A percentile compares a stretch with the other conserved stretches of the same genome.
Evolutionary conservation across 2,797 vertebrate genomes (phyloP).

Genomic region (Cygnus olor): DNA sequence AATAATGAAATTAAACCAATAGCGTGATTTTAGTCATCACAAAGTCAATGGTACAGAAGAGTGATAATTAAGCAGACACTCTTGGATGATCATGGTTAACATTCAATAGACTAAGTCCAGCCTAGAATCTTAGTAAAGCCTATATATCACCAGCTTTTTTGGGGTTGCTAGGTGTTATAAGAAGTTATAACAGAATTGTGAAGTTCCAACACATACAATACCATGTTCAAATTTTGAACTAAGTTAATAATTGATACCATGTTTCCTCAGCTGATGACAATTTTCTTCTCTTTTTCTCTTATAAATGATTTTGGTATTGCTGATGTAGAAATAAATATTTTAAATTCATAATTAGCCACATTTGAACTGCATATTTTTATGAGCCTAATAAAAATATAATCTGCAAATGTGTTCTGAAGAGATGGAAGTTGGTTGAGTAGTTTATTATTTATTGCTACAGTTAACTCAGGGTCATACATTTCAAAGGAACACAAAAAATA

Average conservation of each 20-base stretch:
- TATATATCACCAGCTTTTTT: not conserved
- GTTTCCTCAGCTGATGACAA: not conserved
- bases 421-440: not conserved
- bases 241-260: not conserved
- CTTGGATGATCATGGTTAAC: not conserved
- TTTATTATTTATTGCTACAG: not conserved
- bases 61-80: not conserved
- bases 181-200: not conserved
- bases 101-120: not conserved
- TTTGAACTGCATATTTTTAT: not conserved
- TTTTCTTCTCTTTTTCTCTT: not conserved
- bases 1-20: not conserved
- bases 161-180: not conserved
- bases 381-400: not conserved
- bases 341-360: not conserved
- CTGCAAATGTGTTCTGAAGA: not conserved
- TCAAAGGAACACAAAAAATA: not conserved
- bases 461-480: not conserved
- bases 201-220: not conserved
- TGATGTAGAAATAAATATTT: not conserved
- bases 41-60: not conserved
- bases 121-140: not conserved
- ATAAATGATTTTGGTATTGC: not conserved
- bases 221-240: not conserved
- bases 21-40: not conserved